These are phyloP conservation scores for Drosophila sulfurigaster DNA, from an alignment of 1,140 invertebrate species.

Conservation along the genomic window DNA sequence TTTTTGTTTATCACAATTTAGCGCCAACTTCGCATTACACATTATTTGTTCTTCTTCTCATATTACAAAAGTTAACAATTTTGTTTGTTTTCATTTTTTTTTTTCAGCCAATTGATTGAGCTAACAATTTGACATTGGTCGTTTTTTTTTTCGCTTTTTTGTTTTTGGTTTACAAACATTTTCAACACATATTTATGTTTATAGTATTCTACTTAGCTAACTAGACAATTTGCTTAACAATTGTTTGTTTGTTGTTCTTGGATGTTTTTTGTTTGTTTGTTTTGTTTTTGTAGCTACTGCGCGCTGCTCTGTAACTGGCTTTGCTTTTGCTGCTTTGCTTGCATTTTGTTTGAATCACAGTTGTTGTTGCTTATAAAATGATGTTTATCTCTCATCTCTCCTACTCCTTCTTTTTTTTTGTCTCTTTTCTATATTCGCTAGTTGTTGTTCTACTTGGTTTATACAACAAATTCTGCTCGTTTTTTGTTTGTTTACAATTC, in stretches of 20 bases:
- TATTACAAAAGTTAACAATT: slow-evolving; percentile 82
- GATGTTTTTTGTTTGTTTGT: slow-evolving; percentile 34
- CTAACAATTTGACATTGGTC: slow-evolving; percentile 76
- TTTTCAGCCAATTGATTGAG: slow-evolving; percentile 69
- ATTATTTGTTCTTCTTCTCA: slow-evolving; percentile 53
- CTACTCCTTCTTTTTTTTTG: slow-evolving; percentile 18
- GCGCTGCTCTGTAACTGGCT: slow-evolving; percentile 49
- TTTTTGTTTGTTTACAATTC: slow-evolving; percentile 31
- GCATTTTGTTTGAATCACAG: slow-evolving; percentile 78
- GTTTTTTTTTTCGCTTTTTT: slow-evolving; percentile 32
- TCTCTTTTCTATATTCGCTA: slow-evolving; percentile 41
- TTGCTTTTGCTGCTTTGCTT: slow-evolving; percentile 48
- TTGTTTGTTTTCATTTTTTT: slow-evolving; percentile 28
- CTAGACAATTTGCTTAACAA: slow-evolving; percentile 81
- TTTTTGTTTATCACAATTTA: slow-evolving; percentile 68
- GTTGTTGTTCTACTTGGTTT: slow-evolving; percentile 31
- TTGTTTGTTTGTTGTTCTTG: slow-evolving; percentile 58
- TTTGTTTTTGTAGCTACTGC: slow-evolving; percentile 40
- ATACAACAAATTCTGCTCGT: slow-evolving; percentile 53
- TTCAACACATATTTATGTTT: slow-evolving; percentile 40
- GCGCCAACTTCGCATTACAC: slow-evolving; percentile 68
- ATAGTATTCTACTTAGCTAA: slow-evolving; percentile 74
- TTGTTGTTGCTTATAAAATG: slow-evolving; percentile 83
- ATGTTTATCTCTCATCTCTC: slow-evolving; percentile 54
- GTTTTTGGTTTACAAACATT: slow-evolving; percentile 66